These are phyloP conservation scores for Sebastes baramenuke DNA, from an alignment of 2,797 vertebrate species.

Conservation along the genomic window DNA sequence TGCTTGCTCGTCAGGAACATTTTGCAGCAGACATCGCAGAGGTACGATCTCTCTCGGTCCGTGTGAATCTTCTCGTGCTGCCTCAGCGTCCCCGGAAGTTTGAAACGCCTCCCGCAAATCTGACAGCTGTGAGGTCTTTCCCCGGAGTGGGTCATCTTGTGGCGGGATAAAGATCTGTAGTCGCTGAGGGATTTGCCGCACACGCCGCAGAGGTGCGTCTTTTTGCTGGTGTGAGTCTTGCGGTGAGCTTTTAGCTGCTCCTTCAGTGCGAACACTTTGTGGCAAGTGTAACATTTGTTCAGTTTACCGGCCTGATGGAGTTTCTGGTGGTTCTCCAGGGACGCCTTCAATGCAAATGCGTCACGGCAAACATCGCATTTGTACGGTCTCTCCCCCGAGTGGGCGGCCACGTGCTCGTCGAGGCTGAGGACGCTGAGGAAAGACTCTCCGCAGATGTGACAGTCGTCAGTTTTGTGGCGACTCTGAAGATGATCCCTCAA, in stretches of 20 bases:
- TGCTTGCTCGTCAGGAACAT: constrained; percentile 62
- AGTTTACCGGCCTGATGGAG: neutral
- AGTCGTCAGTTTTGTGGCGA: neutral
- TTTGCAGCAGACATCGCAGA: constrained; percentile 73
- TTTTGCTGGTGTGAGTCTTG: constrained; percentile 2
- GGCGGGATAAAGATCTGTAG: constrained; percentile 54
- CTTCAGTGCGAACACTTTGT: constrained; percentile 18
- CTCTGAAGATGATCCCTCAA: constrained; percentile 30
- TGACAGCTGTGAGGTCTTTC: constrained; percentile 57
- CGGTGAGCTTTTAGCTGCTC: constrained; percentile 23
- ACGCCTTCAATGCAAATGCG: neutral
- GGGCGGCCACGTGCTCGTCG: neutral
- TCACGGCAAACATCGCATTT: constrained; percentile 1
- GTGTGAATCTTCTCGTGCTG: constrained; percentile 70
- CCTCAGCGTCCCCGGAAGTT: constrained; percentile 47
- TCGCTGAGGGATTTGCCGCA: constrained; percentile 65
- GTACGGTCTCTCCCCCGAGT: neutral
- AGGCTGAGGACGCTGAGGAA: neutral
- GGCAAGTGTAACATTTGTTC: constrained; percentile 32
- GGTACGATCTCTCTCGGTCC: constrained; percentile 40
- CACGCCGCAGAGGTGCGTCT: constrained; percentile 49
- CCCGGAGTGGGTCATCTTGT: constrained; percentile 57
- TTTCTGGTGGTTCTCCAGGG: constrained; percentile 16
- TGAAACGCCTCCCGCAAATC: constrained; percentile 55
- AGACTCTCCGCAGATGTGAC: constrained; percentile 28